Base-by-base conservation (phyloP, 2,888 invertebrate species). In the Luperina nickerlii region DNA sequence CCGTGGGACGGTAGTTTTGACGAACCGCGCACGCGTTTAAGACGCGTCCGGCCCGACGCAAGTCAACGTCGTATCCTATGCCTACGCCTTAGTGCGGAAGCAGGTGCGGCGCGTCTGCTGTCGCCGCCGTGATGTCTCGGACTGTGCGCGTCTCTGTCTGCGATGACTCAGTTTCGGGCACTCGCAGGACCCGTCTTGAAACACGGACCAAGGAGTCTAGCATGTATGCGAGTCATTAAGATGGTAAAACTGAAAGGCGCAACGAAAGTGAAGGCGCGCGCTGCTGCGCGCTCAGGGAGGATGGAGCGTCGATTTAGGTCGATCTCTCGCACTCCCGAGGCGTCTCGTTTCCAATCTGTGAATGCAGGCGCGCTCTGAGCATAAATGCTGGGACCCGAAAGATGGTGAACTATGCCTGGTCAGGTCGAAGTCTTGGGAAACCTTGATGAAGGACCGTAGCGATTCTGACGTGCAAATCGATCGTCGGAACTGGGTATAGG, bases 391-490 rank as follows among this genome's bases (percentile, higher is more conserved):
- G 97, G 97, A 98, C 97, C 97, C 97, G 97, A 98, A 98, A 97
- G 97, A 98, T 98, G 97, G 97, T 97, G 97, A 98, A 97, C 97
- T 97, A 97, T 97, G 97, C 97, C 97, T 97, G 97, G 97, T 97
- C 97, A 97, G 97, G 97, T 97, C 95, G 97, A 98, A 97, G 97
- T 97, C 97, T 15, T 15, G 48, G 97, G 97, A 97, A 97, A 97
- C 97, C 97, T 96, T 97, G 97, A 97, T 97, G 97, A 97, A 98
- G 97, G 97, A 97, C 97, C 97, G 97, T 95, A 98, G 97, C 97
- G 97, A 97, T 97, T 97, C 97, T 98, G 98, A 98, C 97, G 97
- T 98, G 98, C 98, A 98, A 98, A 98, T 98, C 98, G 98, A 98
- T 98, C 97, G 97, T 98, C 97, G 95, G 97, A 98, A 97, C 97